Evolutionary conservation across 1,140 invertebrate species (phyloP), one percentile per base, ranked within the genome.

Genomic region (Drosophila nikananu): DNA sequence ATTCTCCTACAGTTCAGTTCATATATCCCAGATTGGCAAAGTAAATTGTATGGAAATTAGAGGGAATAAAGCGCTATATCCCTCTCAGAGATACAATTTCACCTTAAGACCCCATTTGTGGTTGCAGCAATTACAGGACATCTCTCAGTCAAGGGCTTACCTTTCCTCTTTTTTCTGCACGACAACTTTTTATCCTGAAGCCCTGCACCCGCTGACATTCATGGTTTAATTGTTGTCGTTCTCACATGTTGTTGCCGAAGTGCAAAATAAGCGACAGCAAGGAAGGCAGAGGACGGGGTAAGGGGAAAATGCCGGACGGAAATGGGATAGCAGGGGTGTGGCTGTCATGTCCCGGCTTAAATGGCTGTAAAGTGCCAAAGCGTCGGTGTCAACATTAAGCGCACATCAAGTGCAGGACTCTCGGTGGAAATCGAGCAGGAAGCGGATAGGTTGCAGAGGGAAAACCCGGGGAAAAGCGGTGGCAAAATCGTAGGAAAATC

Each of bases 371-470:
- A 89, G 68, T 73, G 77, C 41, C 59, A 80, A 81, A 83, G 77
- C 68, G 67, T 68, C 79, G 68, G 66, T 73, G 77, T 89, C 80
- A 81, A 84, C 81, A 89, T 74, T 81, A 89, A 81, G 63, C 65
- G 77, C 79, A 82, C 86, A 84, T 89, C 84, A 81, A 87, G 61
- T 84, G 81, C 65, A 71, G 62, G 48, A 58, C 59, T 76, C 51
- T 19, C 6, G 32, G 6, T 57, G 77, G 64, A 39, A 46, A 71
- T 71, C 67, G 67, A 71, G 64, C 27, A 68, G 67, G 49, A 71
- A 37, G 63, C 52, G 67, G 63, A 30, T 75, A 17, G 52, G 15
- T 44, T 41, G 51, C 7, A n/a, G 7, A 15, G 5, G 35, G 9
- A 13, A 30, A 41, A n/a, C n/a, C 32, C 32, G 3, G 21, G 32